Conservation (phyloP, 2,797 vertebrate species). For the Sardinella longiceps region DNA sequence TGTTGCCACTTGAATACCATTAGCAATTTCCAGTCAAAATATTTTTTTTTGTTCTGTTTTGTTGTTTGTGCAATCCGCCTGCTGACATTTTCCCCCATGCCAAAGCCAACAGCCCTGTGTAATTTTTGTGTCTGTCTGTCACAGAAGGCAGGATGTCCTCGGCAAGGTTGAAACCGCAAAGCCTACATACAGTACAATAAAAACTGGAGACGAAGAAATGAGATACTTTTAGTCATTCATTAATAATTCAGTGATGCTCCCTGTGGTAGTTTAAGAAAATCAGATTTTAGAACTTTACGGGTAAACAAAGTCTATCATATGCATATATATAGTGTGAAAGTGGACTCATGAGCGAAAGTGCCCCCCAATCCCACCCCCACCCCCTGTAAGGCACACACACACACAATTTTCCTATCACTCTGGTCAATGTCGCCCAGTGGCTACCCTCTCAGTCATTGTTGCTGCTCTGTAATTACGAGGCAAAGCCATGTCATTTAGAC, state of each 20-base stretch:
- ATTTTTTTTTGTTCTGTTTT: not conserved
- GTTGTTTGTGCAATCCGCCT: slow-evolving; percentile 5
- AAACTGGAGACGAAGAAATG: not conserved
- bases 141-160: slow-evolving; percentile 16
- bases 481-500: slow-evolving; percentile 32
- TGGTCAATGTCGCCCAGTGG: slow-evolving; percentile 21
- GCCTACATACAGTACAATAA: not conserved
- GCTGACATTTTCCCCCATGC: slow-evolving; percentile 3
- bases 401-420: not conserved
- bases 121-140: slow-evolving; percentile 20
- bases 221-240: not conserved
- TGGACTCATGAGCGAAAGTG: not conserved
- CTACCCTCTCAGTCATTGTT: slow-evolving; percentile 38
- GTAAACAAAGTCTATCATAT: not conserved
- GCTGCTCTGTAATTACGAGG: slow-evolving; percentile 39
- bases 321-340: not conserved
- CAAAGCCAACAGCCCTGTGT: slow-evolving; percentile 8
- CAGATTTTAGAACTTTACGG: not conserved
- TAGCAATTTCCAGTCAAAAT: slow-evolving; percentile 2
- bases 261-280: not conserved
- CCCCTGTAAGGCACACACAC: not conserved
- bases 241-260: not conserved
- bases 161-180: not conserved
- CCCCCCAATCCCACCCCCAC: not conserved
- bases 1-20: not conserved